Evolutionary conservation across 2,797 vertebrate species (phyloP), one percentile per base, ranked within the genome.

Genomic region (Rachycentron canadum): DNA sequence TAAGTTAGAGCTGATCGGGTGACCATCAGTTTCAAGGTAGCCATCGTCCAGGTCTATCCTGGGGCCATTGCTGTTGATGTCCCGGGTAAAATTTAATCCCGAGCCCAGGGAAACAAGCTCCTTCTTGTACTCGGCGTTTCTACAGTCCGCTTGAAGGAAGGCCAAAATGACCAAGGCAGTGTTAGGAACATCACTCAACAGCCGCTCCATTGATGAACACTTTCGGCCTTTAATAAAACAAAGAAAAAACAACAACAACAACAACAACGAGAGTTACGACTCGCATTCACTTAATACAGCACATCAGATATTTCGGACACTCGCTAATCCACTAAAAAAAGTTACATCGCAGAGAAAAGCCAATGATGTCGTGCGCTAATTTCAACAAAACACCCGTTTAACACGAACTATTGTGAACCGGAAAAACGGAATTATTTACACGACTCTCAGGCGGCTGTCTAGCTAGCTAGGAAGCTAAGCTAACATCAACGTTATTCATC

Each of bases 1-100:
- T 0, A 11, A 16, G 19, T 73, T 34, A 36, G 0, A 16, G 26
- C 21, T 34, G 7, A 41, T 0, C 25, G 67, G 3, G 43, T 93
- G 83, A 0, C 95, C 94, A 5, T 96, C 95, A 0, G 84, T 56
- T 53, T 96, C 90, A 0, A 96, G 68, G 8, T 83, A 65, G 0
- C 85, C 94, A 0, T 82, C 76, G 0, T 80, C 76, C 43, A 1
- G 0, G 0, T 58, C 32, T 0, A 0, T 3, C 3, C 21, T 0
- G 4, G 21, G 8, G 0, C 55, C 34, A 4, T 81, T 81, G n/a
- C 3, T 47, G 32, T 78, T 89, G 36, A 85, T 58, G 73, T 82
- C 81, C 40, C n/a, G 30, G 5, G 3, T 2, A 0, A 13, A 4
- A 0, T 53, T 36, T 0, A 90, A 0, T 0, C 87, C 74, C 1